Conservation (phyloP, 2,113 vertebrate genomes). For the Gavia stellata region DNA sequence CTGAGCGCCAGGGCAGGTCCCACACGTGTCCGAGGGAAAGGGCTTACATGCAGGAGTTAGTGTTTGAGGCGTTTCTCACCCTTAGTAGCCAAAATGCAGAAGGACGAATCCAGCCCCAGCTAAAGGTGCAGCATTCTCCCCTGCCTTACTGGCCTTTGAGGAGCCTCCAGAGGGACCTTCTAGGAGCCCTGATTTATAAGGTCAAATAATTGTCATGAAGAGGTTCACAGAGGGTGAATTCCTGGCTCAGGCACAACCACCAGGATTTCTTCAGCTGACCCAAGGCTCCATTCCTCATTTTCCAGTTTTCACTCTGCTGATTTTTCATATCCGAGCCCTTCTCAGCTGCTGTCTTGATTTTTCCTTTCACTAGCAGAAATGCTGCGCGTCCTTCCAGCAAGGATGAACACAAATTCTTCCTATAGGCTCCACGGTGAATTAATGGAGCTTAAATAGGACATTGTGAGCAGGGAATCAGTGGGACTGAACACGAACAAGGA, state of each 20-base stretch:
- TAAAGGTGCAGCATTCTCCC: neutral
- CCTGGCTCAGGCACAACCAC: neutral
- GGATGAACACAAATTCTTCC: neutral
- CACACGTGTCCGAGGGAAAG: rapidly evolving
- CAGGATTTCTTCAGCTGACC: neutral
- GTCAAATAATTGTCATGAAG: neutral
- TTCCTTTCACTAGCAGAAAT: neutral
- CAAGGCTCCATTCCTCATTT: neutral
- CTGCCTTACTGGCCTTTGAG: neutral
- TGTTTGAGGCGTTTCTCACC: neutral
- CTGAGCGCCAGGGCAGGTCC: neutral
- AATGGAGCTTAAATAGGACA: neutral
- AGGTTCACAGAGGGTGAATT: neutral
- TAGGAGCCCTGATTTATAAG: neutral
- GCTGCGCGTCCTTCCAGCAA: neutral
- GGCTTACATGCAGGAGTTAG: rapidly evolving
- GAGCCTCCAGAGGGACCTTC: neutral
- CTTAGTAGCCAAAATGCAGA: neutral
- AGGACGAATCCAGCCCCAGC: neutral
- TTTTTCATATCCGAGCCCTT: neutral
- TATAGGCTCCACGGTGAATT: neutral
- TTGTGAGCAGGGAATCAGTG: neutral
- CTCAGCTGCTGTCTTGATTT: neutral
- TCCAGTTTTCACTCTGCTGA: neutral
- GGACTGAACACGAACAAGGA: conserved; percentile 1